These are phyloP conservation scores for Stenichneumon culpator DNA, from an alignment of 2,888 invertebrate species.

Conservation along the genomic window DNA sequence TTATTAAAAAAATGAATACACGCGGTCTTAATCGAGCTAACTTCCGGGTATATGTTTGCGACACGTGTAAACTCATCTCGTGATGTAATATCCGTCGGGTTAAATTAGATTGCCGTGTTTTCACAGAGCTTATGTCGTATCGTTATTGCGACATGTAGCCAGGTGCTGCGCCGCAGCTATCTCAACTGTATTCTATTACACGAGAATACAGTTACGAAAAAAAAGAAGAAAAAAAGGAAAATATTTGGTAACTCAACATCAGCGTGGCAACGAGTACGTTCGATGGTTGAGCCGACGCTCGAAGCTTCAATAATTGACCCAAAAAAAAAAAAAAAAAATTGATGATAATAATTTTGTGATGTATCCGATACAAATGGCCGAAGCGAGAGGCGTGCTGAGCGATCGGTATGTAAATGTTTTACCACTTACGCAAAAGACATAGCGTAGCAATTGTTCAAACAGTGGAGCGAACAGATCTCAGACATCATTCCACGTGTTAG, in stretches of 20 bases:
- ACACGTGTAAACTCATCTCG: neutral
- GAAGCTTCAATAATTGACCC: conserved; percentile 13
- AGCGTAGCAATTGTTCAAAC: conserved; percentile 50
- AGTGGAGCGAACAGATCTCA: conserved; percentile 12
- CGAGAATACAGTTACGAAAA: neutral
- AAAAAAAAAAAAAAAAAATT: neutral
- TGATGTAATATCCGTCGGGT: conserved; percentile 1
- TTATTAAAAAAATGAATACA: neutral
- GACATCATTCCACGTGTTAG: neutral
- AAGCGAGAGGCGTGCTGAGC: neutral
- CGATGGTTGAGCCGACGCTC: conserved; percentile 25
- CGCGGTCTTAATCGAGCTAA: neutral
- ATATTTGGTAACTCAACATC: conserved; percentile 39
- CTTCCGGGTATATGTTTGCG: conserved; percentile 11
- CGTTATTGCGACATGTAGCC: conserved; percentile 26
- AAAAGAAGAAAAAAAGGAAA: conserved; percentile 1
- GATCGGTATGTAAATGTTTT: conserved; percentile 15
- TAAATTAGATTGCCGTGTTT: conserved; percentile 17
- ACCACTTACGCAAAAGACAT: neutral
- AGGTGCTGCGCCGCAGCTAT: conserved; percentile 19
- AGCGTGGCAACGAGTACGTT: neutral
- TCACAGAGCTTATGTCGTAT: conserved; percentile 7
- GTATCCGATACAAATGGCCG: neutral
- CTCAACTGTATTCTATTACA: neutral
- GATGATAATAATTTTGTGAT: neutral